Evolutionary conservation across 2,797 vertebrate species (phyloP), one percentile per base, ranked within the genome.

Genomic region (Picus viridis): DNA sequence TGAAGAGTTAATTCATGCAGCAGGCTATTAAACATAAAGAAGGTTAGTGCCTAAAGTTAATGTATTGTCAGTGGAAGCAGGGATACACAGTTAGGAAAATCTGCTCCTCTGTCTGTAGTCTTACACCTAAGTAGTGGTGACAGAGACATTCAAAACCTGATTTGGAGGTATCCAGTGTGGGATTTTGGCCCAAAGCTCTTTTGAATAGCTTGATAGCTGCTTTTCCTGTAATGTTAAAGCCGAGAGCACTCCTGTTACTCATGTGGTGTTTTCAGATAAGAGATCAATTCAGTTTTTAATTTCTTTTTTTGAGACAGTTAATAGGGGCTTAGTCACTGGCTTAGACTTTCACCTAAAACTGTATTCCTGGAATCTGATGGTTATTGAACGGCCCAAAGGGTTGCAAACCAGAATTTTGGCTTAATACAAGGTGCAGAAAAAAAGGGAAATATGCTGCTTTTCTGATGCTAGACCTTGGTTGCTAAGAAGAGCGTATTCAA

Each of bases 401-500:
- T 32, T 86, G 56, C 23, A 73, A 63, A 65, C 75, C 85, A 73
- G 59, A 67, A 94, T 63, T 88, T 1, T 43, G 80, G 59, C 57
- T 78, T 56, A 58, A 84, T 54, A 20, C 20, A 65, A 74, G 56
- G 6, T 29, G 73, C 53, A 45, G 17, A 6, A 47, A 92, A 51
- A 93, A 36, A 63, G 91, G 49, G 30, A 88, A 86, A 63, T 79
- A 69, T 36, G 72, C 51, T 80, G 65, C 63, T 83, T 71, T 63
- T 72, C 80, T 68, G 79, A 90, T 88, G 92, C 92, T 95, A 93
- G 94, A 78, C 94, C 94, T 98, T 97, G 94, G 96, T 97, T 97
- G 97, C 96, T 97, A 97, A 96, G 96, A 97, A 91, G 94, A 95
- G 85, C 77, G 71, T 75, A 81, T 71, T 89, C 76, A 86, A 94